Conservation (phyloP, 2,797 vertebrate genomes). For the Danio choprae region DNA sequence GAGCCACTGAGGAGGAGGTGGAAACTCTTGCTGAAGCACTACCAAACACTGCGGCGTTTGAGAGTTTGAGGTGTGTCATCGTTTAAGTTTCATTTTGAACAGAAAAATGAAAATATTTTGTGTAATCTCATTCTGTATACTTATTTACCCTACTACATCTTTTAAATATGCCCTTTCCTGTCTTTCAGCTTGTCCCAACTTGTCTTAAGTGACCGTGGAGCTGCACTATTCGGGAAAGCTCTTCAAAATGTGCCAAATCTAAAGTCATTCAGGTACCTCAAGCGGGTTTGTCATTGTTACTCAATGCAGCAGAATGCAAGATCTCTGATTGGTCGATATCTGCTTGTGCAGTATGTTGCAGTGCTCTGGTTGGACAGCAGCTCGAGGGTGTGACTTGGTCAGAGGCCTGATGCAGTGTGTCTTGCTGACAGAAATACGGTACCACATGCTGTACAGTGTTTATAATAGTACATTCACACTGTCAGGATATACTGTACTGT, state of each 20-base stretch:
- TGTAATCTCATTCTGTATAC: neutral
- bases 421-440: constrained; percentile 73
- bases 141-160: neutral
- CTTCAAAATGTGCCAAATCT: constrained; percentile 68
- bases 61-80: constrained; percentile 76
- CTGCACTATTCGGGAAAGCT: constrained; percentile 59
- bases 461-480: neutral
- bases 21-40: constrained; percentile 65
- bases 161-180: neutral
- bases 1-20: constrained; percentile 51
- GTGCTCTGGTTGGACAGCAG: constrained; percentile 64
- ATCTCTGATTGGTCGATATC: constrained; percentile 32
- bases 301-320: neutral
- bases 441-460: constrained; percentile 26
- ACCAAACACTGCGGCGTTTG: constrained; percentile 65
- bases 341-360: constrained; percentile 71
- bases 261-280: constrained; percentile 74
- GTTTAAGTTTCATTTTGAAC: neutral
- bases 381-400: constrained; percentile 65
- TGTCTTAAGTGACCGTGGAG: constrained; percentile 65
- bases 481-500: neutral
- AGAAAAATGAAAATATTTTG: too few relatives aligned
- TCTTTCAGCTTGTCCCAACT: constrained; percentile 78
- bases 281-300: neutral
- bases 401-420: constrained; percentile 65